These are phyloP conservation scores for Myotis yumanensis DNA, from an alignment of 2,113 vertebrate species.

Conservation along the genomic window DNA sequence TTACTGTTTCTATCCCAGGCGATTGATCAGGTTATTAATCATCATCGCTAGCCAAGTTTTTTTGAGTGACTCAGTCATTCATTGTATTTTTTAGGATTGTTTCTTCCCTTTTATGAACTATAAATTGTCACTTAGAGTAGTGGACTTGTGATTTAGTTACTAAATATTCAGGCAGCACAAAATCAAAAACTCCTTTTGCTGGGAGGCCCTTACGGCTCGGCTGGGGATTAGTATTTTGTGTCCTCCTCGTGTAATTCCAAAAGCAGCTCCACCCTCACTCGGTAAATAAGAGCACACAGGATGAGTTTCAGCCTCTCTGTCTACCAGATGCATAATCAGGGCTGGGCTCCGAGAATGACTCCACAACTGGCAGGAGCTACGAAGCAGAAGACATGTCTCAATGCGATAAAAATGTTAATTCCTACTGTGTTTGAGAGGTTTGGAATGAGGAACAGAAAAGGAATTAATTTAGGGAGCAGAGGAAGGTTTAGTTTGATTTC, in stretches of 20 bases:
- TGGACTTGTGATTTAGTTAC: background rate
- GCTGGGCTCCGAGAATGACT: background rate
- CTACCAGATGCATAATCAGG: background rate
- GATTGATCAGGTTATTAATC: background rate
- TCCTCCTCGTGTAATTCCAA: background rate
- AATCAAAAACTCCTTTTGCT: background rate
- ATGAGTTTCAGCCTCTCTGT: background rate
- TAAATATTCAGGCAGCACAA: background rate
- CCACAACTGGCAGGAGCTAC: background rate
- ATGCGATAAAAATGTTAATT: slow-evolving; percentile 40
- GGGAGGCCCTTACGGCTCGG: background rate
- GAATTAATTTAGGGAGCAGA: slow-evolving; percentile 11
- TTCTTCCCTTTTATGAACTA: background rate
- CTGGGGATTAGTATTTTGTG: background rate
- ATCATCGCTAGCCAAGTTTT: background rate
- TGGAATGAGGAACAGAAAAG: background rate
- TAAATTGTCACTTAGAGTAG: background rate
- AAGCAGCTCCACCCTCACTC: background rate
- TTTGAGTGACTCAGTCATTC: background rate
- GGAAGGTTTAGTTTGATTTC: slow-evolving; percentile 26
- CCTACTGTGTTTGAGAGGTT: background rate
- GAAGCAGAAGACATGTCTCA: background rate
- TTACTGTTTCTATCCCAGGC: rapidly evolving
- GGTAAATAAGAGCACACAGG: background rate
- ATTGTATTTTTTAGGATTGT: background rate